A percentile compares a stretch with the other conserved stretches of the same genome.
phyloP scores from a whole-genome alignment of 2,797 vertebrate species.

The Syngnathus acus region DNA sequence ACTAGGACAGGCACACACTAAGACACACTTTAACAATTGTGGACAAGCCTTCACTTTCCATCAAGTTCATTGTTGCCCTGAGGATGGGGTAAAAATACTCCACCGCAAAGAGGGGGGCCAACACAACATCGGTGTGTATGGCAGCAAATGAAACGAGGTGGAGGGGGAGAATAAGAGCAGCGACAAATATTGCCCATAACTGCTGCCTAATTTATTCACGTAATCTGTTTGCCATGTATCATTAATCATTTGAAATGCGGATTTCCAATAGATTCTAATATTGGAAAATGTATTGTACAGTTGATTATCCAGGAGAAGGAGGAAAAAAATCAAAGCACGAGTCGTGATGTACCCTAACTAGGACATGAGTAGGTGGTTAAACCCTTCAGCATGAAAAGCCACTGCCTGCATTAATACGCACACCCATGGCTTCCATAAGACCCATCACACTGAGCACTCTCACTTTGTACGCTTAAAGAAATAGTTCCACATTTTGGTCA shows the following conservation, averaged over 20 bases:
- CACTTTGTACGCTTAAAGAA: too few species aligned
- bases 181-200: not conserved
- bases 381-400: slow-evolving; percentile 25
- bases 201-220: not conserved
- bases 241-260: slow-evolving; percentile 2
- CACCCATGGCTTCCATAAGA: not conserved
- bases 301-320: not conserved
- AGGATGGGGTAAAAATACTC: slow-evolving; percentile 59
- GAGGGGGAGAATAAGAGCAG: not conserved
- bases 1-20: slow-evolving; percentile 41
- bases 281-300: too few species aligned
- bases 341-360: slow-evolving; percentile 20
- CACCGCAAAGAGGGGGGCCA: slow-evolving; percentile 26
- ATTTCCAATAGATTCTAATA: slow-evolving; percentile 3
- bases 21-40: slow-evolving; percentile 55
- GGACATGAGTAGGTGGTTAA: slow-evolving; percentile 40
- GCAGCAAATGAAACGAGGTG: not conserved
- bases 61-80: slow-evolving; percentile 60
- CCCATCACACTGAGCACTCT: not conserved
- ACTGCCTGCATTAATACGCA: slow-evolving; percentile 2
- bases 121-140: slow-evolving; percentile 29
- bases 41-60: slow-evolving; percentile 66
- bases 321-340: slow-evolving; percentile 1
- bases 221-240: slow-evolving; percentile 14
- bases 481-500: not conserved